Conservation (phyloP, 1,140 invertebrate species). For the Oncopodura yosiiana region DNA sequence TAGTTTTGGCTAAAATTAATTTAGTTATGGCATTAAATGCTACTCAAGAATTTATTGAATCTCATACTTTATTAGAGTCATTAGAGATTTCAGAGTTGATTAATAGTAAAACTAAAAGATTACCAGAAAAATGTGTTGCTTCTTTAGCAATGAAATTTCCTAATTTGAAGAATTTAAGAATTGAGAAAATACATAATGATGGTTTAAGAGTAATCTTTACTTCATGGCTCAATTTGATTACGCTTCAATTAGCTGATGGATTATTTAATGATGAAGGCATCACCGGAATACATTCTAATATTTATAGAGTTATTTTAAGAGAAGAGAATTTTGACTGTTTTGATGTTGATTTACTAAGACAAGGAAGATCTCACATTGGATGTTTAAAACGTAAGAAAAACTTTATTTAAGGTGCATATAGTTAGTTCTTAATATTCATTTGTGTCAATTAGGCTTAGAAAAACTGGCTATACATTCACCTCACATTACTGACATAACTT, state of each 20-base stretch:
- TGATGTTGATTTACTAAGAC: not conserved
- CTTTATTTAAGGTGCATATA: too few species aligned
- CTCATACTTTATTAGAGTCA: not conserved
- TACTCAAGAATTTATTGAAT: not conserved
- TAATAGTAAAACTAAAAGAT: not conserved
- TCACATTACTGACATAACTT: slow-evolving; percentile 2
- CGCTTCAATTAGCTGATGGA: not conserved
- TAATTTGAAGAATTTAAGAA: not conserved
- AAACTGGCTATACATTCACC: not conserved
- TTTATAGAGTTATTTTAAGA: slow-evolving; percentile 3
- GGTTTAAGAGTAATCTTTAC: not conserved
- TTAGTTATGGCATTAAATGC: not conserved
- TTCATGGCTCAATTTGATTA: not conserved
- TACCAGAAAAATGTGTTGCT: not conserved
- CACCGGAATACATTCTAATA: slow-evolving; percentile 12
- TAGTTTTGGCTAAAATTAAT: not conserved
- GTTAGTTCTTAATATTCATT: not conserved
- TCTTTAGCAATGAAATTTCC: not conserved
- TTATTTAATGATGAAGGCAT: slow-evolving; percentile 5
- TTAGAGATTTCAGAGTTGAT: not conserved
- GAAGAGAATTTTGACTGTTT: slow-evolving; percentile 3
- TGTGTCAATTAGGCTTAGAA: not conserved
- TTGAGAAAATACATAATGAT: slow-evolving; percentile 5
- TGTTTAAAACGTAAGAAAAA: slow-evolving; percentile 6
- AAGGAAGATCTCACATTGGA: slow-evolving; percentile 1